Percentiles rank a stretch among this genome's conserved stretches.
phyloP scores from a whole-genome alignment of 2,797 vertebrate species.

The Scyliorhinus canicula region DNA sequence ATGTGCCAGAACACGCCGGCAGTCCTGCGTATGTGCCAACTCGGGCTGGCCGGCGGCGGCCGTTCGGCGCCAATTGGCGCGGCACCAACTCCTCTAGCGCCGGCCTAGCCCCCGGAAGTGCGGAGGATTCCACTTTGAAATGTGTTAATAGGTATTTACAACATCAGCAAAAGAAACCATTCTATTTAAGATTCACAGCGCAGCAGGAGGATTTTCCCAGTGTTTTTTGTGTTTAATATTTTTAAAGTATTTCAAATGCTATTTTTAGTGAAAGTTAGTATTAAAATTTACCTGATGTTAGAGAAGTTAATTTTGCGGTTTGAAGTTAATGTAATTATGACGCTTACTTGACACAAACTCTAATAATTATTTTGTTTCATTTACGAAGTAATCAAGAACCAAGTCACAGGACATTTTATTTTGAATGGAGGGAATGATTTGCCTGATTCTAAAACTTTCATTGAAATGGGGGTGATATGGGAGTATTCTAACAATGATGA shows the following conservation, averaged over 20 bases:
- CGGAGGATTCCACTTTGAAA: no score
- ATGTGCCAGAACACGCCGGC: no score
- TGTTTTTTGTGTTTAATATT: background rate
- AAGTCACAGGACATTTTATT: conserved; percentile 80
- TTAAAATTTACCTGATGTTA: background rate
- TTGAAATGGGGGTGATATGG: conserved; percentile 93
- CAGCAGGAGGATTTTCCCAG: background rate
- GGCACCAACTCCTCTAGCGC: no score
- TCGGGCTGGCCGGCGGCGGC: no score
- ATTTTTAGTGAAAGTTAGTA: background rate
- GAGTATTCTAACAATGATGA: conserved; percentile 83
- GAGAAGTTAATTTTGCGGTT: background rate
- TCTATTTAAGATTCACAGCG: background rate
- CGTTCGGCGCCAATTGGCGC: no score
- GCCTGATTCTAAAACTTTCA: conserved; percentile 73
- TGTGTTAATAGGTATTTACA: background rate
- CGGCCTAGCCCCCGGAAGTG: no score
- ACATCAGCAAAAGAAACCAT: background rate
- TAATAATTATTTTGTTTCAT: conserved; percentile 36
- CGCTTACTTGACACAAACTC: background rate
- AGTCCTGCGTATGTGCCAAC: no score
- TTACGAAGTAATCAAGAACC: conserved; percentile 78
- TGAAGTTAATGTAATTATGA: background rate
- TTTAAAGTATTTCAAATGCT: background rate
- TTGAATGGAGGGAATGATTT: conserved; percentile 76